These are phyloP conservation scores for Ceratitis capitata DNA, from an alignment of 1,140 invertebrate species.

Conservation along the genomic window DNA sequence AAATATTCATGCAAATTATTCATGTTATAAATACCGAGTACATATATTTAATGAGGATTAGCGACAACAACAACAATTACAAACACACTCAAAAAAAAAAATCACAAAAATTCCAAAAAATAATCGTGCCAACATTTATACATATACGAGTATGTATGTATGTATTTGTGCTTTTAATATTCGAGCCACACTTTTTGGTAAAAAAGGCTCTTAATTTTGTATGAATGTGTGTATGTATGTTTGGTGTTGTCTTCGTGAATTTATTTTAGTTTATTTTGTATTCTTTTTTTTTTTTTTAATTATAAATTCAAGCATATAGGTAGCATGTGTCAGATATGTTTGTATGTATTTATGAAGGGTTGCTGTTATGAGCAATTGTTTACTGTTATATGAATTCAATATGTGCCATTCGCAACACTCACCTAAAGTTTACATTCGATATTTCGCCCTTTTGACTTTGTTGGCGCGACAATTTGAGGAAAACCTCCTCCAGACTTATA, in stretches of 20 bases:
- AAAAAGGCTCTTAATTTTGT: background rate
- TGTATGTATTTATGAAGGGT: too few species aligned
- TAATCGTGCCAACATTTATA: background rate
- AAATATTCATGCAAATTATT: conserved; percentile 2
- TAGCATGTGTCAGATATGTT: background rate
- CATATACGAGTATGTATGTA: background rate
- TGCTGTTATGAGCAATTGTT: background rate
- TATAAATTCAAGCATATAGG: background rate
- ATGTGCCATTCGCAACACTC: conserved; percentile 38
- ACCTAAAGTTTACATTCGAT: conserved; percentile 64
- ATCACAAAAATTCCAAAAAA: background rate
- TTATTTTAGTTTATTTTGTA: too few species aligned
- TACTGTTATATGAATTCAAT: background rate
- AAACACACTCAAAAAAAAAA: conserved; percentile 6
- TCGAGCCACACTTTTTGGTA: background rate
- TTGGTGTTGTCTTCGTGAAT: background rate
- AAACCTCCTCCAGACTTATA: conserved; percentile 90
- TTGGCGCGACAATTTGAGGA: conserved; percentile 84
- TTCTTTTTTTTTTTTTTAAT: too few species aligned
- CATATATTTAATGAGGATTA: background rate
- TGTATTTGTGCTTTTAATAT: background rate
- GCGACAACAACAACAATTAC: conserved; percentile 6
- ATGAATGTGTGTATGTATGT: background rate
- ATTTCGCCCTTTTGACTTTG: conserved; percentile 67
- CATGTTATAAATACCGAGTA: background rate